phyloP scores from a whole-genome alignment of 2,113 vertebrate genomes.

The Epinephelus moara region DNA sequence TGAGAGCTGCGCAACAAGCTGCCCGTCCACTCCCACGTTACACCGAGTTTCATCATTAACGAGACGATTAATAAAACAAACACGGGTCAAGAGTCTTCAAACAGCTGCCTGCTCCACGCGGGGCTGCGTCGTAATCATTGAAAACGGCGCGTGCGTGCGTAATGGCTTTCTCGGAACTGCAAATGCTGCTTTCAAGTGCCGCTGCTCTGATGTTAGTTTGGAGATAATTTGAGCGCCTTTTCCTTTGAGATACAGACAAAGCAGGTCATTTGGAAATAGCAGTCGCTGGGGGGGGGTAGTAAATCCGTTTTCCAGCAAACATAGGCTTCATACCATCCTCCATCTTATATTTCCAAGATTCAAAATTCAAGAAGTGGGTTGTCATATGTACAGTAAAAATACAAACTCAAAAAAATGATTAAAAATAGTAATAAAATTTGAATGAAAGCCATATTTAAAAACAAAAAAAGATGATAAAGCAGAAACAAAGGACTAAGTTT shows the following conservation, averaged over 20 bases:
- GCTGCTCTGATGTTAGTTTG: not conserved
- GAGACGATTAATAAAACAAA: not conserved
- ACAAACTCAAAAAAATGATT: too few relatives aligned
- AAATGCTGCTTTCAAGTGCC: conserved; percentile 3
- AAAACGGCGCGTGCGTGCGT: not conserved
- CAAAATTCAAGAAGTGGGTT: too few relatives aligned
- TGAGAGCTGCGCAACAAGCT: conserved; percentile 43
- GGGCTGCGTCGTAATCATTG: not conserved
- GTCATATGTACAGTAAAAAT: too few relatives aligned
- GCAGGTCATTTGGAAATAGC: not conserved
- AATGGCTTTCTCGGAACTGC: not conserved
- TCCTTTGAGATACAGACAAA: not conserved
- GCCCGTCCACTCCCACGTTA: conserved; percentile 36
- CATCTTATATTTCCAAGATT: not conserved
- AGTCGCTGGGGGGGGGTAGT: too few relatives aligned
- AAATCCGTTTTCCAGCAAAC: not conserved
- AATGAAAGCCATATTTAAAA: too few relatives aligned
- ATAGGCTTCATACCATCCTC: not conserved
- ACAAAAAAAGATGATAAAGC: too few relatives aligned
- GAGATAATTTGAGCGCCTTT: not conserved
- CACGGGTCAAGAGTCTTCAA: not conserved
- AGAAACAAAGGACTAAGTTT: too few relatives aligned
- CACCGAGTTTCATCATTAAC: not conserved
- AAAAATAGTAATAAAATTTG: too few relatives aligned
- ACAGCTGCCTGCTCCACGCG: not conserved